phyloP scores from a whole-genome alignment of 2,888 invertebrate genomes.

The Eristalis pertinax region DNA sequence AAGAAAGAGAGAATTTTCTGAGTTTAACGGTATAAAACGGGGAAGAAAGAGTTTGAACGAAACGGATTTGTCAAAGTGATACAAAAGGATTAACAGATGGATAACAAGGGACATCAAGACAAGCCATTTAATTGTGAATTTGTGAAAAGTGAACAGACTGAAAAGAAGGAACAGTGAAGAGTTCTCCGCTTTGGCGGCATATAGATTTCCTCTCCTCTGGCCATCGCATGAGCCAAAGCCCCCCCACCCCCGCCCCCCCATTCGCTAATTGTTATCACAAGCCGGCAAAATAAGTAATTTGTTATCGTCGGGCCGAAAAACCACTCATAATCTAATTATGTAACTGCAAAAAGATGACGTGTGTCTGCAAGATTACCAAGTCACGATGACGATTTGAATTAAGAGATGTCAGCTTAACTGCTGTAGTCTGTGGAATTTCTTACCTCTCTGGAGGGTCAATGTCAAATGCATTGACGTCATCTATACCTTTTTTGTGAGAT shows the following conservation, averaged over 20 bases:
- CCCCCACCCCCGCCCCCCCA: no score
- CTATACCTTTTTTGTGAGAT: no score
- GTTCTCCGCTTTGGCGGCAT: not conserved
- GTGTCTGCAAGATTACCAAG: not conserved
- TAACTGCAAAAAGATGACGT: slow-evolving; percentile 29
- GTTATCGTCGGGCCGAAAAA: slow-evolving; percentile 18
- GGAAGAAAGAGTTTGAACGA: slow-evolving; percentile 8
- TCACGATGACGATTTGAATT: no score
- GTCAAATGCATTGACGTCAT: no score
- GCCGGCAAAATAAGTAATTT: slow-evolving; percentile 32
- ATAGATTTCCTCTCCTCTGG: not conserved
- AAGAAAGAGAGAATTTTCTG: not conserved
- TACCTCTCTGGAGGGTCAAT: no score
- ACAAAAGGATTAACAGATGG: slow-evolving; percentile 11
- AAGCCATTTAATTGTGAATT: not conserved
- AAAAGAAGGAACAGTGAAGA: slow-evolving; percentile 4
- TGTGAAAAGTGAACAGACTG: slow-evolving; percentile 1
- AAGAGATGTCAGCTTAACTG: no score
- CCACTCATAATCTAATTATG: slow-evolving; percentile 24
- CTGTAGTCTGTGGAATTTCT: no score
- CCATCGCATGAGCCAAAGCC: not conserved
- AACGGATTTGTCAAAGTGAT: slow-evolving; percentile 31
- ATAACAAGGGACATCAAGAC: not conserved
- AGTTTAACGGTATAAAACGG: slow-evolving; percentile 50
- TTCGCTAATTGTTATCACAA: slow-evolving; percentile 17